Evolutionary conservation across 1,140 invertebrate genomes (phyloP).

Genomic region (Lepidurus apus): DNA sequence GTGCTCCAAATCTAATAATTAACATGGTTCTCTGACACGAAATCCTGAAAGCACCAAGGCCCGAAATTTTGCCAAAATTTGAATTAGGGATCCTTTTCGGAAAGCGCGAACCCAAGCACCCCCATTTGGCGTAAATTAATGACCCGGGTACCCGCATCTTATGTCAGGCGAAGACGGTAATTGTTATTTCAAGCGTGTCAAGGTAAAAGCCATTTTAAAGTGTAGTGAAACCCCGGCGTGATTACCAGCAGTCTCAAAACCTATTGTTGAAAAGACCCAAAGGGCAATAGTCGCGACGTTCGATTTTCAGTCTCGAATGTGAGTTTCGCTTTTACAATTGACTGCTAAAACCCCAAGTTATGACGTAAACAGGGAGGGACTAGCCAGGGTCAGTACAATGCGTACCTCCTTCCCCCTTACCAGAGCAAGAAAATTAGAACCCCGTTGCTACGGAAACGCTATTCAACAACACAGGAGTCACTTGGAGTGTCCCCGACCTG

Average conservation of each 20-base stretch:
- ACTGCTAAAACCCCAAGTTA: neutral
- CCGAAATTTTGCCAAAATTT: neutral
- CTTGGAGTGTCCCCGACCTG: neutral
- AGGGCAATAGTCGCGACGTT: constrained; percentile 1
- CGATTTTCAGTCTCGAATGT: neutral
- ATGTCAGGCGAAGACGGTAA: neutral
- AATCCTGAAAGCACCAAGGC: neutral
- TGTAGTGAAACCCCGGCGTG: too few species aligned
- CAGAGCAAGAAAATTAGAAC: neutral
- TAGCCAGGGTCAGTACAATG: neutral
- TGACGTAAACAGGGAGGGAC: neutral
- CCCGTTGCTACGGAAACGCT: neutral
- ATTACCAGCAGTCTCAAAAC: neutral
- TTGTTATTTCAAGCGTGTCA: neutral
- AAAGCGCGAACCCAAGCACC: neutral
- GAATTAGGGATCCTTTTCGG: neutral
- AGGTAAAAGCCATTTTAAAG: neutral
- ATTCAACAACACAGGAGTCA: constrained; percentile 9
- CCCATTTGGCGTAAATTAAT: constrained; percentile 9
- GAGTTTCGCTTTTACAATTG: constrained; percentile 4
- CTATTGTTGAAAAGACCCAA: neutral
- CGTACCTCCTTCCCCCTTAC: neutral
- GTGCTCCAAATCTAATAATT: neutral
- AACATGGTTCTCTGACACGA: neutral
- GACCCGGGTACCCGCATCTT: neutral